Evolutionary conservation across 2,888 invertebrate species (phyloP), one percentile per base, ranked within the genome.

Genomic region (Patella depressa): DNA sequence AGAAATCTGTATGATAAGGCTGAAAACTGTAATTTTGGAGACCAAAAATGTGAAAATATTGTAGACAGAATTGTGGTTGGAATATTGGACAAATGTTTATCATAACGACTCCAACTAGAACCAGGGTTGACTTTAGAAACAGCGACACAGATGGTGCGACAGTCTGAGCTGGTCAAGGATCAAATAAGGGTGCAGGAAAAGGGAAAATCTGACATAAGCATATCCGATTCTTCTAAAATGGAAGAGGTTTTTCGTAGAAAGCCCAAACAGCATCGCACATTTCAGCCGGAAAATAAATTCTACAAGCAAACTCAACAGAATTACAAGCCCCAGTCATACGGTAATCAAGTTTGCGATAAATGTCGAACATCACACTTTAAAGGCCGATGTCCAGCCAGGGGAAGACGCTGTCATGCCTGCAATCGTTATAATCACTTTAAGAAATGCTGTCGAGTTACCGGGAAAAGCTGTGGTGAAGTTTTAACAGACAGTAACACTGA

Each of bases 51-150:
- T 54, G 76, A 65, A 69, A 77, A 29, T n/a, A 81, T 81, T 14
- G 59, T 74, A 29, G 78, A 81, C 29, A 59, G 65, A 15, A 45
- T 81, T 29, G 78, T 81, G 3, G 76, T 81, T 5, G 79, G 78
- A 29, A 73, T 81, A 11, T 15, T 19, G 17, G 77, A 78, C 53
- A 74, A 75, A 17, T 69, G 73, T 5, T 53, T 79, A 15, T 79
- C 78, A 12, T 79, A 77, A 55, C 77, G 73, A 71, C 74, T 77
- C 24, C 78, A 79, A 74, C 71, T 81, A 3, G 34, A 55, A n/a
- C 29, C 29, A 29, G 53, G 77, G 7, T 70, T 77, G 9, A 75
- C 72, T 45, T 55, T 81, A 29, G 74, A 78, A 2, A 65, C 69
- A 71, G 76, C 79, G 34, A 69, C 77, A 19, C 71, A 79, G 53